Percentiles rank a stretch among this genome's conserved stretches.
These are phyloP conservation scores for Epizoanthus stellaris DNA, from an alignment of 92 coral and sea anemone species.

Conservation along the genomic window DNA sequence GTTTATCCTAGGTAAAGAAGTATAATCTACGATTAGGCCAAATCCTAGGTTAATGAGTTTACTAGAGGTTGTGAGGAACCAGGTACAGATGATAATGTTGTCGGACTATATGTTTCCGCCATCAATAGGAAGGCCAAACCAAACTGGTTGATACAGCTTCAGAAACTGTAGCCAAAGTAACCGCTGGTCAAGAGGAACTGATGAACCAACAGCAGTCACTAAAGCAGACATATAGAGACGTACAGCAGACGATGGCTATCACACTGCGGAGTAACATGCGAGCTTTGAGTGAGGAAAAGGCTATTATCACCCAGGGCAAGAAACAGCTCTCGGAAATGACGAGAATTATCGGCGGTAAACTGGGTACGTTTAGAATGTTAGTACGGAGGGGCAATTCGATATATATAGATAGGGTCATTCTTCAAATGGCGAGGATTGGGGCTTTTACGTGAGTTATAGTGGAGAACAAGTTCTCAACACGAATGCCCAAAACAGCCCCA, in stretches of 20 bases:
- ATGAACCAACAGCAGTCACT: conserved; percentile 76
- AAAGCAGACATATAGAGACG: conserved; percentile 68
- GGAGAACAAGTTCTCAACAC: neutral
- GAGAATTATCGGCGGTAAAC: conserved; percentile 66
- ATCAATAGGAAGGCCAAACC: conserved; percentile 75
- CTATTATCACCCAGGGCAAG: conserved; percentile 75
- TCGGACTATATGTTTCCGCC: neutral
- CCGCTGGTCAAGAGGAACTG: conserved; percentile 89
- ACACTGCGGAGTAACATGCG: conserved; percentile 70
- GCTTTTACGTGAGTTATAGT: too few relatives aligned
- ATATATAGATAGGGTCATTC: too few relatives aligned
- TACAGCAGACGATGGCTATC: conserved; percentile 74
- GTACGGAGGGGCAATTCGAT: neutral
- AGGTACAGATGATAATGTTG: too few relatives aligned
- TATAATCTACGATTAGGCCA: too few relatives aligned
- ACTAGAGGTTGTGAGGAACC: too few relatives aligned
- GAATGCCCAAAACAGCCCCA: neutral
- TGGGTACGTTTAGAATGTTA: conserved; percentile 63
- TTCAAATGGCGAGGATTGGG: too few relatives aligned
- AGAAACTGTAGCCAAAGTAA: conserved; percentile 78
- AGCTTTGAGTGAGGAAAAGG: conserved; percentile 80
- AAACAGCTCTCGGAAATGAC: conserved; percentile 85
- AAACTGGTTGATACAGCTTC: conserved; percentile 67
- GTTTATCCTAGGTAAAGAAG: too few relatives aligned
- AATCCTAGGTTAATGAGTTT: too few relatives aligned